Evolutionary conservation across 64 coral and sea anemone genomes (phyloP).

Genomic region (Montipora efflorescens): DNA sequence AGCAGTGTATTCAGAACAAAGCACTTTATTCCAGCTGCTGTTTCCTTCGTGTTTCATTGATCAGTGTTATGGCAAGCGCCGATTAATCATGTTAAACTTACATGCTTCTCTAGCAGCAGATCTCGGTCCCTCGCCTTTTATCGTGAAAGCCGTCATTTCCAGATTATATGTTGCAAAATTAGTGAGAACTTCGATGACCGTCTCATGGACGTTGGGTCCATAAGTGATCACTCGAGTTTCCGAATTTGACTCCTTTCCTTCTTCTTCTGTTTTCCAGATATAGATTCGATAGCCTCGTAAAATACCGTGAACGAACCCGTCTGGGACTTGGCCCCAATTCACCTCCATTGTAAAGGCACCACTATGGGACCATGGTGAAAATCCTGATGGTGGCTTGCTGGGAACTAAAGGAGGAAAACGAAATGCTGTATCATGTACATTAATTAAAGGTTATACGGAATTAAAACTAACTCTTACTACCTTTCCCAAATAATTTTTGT

Average conservation of each 20-base stretch:
- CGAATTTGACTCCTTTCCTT: not conserved
- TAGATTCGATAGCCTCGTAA: constrained; percentile 80
- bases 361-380: constrained; percentile 49
- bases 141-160: constrained; percentile 50
- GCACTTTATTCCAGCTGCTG: too few species aligned
- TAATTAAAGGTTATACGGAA: too few species aligned
- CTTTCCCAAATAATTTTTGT: too few species aligned
- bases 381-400: constrained; percentile 56
- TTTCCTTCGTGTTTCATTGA: too few species aligned
- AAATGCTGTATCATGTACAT: not conserved
- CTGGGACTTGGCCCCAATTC: constrained; percentile 47
- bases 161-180: constrained; percentile 16
- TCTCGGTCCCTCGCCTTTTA: constrained; percentile 22
- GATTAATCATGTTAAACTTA: not conserved
- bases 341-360: constrained; percentile 59
- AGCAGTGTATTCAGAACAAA: too few species aligned
- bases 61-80: too few species aligned
- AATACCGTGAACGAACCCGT: constrained; percentile 70
- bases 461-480: too few species aligned
- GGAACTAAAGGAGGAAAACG: constrained; percentile 54
- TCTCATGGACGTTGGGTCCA: not conserved
- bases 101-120: not conserved
- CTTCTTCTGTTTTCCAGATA: constrained; percentile 26
- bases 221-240: not conserved
- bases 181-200: not conserved